Conservation (phyloP, 1,140 invertebrate species). For the Chrysopa pallens region DNA sequence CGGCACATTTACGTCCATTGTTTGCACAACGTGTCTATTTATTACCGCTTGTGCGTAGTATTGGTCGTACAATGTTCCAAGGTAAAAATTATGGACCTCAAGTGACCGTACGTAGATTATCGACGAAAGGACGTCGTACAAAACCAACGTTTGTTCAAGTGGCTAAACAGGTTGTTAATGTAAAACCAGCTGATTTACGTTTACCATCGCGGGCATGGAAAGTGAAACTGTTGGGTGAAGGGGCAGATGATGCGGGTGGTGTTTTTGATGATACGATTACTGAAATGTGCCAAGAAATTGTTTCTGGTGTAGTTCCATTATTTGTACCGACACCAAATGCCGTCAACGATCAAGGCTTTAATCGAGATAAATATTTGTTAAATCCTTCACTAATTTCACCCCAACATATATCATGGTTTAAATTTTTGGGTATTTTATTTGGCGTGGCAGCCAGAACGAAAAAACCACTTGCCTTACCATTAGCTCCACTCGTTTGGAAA, state of each 20-base stretch:
- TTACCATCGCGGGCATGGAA: constrained; percentile 50
- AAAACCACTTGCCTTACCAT: constrained; percentile 38
- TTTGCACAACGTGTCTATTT: constrained; percentile 41
- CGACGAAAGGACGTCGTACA: constrained; percentile 29
- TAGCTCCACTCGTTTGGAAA: constrained; percentile 49
- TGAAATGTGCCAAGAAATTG: constrained; percentile 44
- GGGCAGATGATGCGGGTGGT: constrained; percentile 49
- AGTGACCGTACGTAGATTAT: constrained; percentile 40
- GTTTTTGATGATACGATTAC: constrained; percentile 57
- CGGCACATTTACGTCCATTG: constrained; percentile 30
- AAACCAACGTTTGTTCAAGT: constrained; percentile 45
- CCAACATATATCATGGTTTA: constrained; percentile 35
- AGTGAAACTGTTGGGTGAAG: constrained; percentile 41
- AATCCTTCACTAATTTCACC: constrained; percentile 36
- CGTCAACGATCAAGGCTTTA: constrained; percentile 37
- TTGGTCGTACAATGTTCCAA: constrained; percentile 48
- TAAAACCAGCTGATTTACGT: constrained; percentile 35
- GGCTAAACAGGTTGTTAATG: constrained; percentile 40
- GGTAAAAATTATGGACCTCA: constrained; percentile 48
- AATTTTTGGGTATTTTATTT: constrained; percentile 38
- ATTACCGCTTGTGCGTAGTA: constrained; percentile 39
- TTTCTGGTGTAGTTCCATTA: constrained; percentile 27
- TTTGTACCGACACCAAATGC: constrained; percentile 37
- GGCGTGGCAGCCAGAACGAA: constrained; percentile 38
- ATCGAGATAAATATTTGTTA: constrained; percentile 39